These are phyloP conservation scores for Rhabdomys pumilio DNA, from an alignment of 2,797 vertebrate species.

Conservation along the genomic window DNA sequence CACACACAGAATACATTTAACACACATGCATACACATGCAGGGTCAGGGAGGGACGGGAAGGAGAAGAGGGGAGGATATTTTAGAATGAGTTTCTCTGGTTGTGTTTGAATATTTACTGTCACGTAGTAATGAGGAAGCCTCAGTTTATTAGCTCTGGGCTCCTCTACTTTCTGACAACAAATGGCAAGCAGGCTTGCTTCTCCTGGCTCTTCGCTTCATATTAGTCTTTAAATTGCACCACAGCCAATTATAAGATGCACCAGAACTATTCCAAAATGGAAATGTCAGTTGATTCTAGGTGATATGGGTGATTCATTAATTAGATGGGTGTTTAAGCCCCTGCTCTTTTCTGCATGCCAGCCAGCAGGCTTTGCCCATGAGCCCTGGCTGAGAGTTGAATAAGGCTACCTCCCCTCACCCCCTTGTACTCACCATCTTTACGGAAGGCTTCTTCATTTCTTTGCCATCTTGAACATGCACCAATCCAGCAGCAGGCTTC, in stretches of 20 bases:
- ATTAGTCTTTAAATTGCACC: background rate
- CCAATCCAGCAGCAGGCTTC: background rate
- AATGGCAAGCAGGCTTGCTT: background rate
- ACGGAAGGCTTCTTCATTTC: background rate
- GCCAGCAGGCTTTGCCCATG: no score
- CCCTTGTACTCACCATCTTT: background rate
- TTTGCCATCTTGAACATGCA: background rate
- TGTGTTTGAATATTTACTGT: conserved; percentile 34
- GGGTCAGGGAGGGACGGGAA: background rate
- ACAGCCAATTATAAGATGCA: background rate
- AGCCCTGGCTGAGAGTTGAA: background rate
- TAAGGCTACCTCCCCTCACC: no score
- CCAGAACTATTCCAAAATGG: conserved; percentile 15
- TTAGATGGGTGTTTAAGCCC: fast-evolving
- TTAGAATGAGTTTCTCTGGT: background rate
- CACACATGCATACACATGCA: background rate
- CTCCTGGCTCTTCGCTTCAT: background rate
- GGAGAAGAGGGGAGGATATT: background rate
- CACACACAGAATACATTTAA: no score
- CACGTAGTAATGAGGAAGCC: background rate
- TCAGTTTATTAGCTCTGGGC: background rate
- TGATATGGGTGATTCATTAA: background rate
- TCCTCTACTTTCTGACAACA: conserved; percentile 2
- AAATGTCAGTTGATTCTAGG: background rate
- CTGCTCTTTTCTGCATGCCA: background rate